Percentiles rank a stretch among this genome's conserved stretches.
Evolutionary conservation across 2,113 vertebrate species (phyloP).

Genomic region (Gorsachius goisagi): DNA sequence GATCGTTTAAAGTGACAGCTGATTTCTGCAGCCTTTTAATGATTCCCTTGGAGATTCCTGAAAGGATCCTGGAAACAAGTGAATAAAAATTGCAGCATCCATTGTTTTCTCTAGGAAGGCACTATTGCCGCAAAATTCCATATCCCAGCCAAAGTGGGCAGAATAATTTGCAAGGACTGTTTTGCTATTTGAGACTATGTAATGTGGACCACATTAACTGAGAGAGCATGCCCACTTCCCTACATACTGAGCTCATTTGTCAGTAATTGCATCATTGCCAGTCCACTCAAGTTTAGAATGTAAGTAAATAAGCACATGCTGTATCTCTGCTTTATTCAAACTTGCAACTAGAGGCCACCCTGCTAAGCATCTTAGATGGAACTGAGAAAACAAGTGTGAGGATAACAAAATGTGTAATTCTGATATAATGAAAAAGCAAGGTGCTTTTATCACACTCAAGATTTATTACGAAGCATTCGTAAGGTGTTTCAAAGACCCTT

Average conservation of each 20-base stretch:
- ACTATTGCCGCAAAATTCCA: background rate
- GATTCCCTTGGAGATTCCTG: constrained; percentile 21
- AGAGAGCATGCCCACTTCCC: background rate
- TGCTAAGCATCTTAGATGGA: background rate
- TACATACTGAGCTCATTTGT: background rate
- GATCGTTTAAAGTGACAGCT: background rate
- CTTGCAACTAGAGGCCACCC: background rate
- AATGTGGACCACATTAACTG: background rate
- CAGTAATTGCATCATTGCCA: background rate
- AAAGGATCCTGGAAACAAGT: constrained; percentile 10
- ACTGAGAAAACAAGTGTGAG: background rate
- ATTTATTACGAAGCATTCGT: background rate
- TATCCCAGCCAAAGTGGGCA: background rate
- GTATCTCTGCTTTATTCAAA: background rate
- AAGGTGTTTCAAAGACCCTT: background rate
- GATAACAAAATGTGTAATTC: background rate
- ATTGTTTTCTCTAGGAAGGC: background rate
- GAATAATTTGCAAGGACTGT: background rate
- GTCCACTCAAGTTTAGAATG: background rate
- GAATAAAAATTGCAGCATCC: background rate
- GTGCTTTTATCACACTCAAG: background rate
- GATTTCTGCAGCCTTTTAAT: constrained; percentile 19
- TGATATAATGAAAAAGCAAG: background rate
- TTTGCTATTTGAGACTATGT: background rate
- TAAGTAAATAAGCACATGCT: background rate